Base-by-base conservation (phyloP, 2,888 invertebrate species). In the Petrolisthes manimaculis region DNA sequence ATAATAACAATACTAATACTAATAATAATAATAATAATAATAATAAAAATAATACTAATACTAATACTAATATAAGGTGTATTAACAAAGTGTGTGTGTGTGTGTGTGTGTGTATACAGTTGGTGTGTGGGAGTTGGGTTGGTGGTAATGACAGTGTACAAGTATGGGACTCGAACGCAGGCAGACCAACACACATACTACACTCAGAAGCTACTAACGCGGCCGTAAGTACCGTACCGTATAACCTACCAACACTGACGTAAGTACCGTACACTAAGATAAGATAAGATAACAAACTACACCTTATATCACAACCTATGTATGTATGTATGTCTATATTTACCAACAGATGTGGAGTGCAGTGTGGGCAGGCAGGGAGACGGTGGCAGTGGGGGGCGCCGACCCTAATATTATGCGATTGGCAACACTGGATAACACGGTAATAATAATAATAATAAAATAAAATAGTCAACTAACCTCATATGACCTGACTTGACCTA, bases 121-220 rank as follows among this genome's bases (percentile, higher is more conserved):
- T 89, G 53, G 74, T 89, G 51, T 69, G 54, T 4, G 89, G 89
- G 21, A 89, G 83, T 61, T 89, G 89, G 85, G 89, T 85, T 9
- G 85, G 89, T 18, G 89, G 85, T 14, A 54, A 37, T 54, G 89
- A 86, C 78, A 56, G 74, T n/a, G 89, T 89, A 5, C 85, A 89
- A 78, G 85, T 89, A 18, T 89, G 89, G 89, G 89, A 89, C 3
- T 75, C 84, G 1, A 67, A 82, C 5, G 67, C 85, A 0, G 89
- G 67, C 51, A 81, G 61, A 14, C 78, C 82, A 12, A 86, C 85
- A 12, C 89, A 89, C 71, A 67, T 86, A 8, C 85, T 89, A 6
- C 82, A 89, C 71, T 85, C 89, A 0, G 89, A 89, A 18, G 53
- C 85, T 14, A 67, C 82, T 5, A 85, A 85, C 85, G 86, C 89